phyloP scores from a whole-genome alignment of 2,888 invertebrate species.

The Phania funesta region DNA sequence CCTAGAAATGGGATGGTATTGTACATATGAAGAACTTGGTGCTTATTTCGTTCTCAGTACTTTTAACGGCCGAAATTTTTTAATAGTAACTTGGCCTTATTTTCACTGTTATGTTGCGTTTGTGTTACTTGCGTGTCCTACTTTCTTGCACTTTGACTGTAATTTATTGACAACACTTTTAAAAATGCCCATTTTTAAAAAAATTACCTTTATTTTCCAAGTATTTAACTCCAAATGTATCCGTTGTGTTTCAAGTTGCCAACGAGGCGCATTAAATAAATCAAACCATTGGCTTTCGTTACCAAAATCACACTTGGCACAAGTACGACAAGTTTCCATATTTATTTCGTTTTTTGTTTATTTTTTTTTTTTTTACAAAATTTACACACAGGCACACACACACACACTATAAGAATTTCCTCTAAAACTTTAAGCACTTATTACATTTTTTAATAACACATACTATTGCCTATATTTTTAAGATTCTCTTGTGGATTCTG shows the following conservation, averaged over 20 bases:
- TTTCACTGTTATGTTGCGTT: background rate
- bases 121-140: background rate
- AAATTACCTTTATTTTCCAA: constrained; percentile 76
- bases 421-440: background rate
- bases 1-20: no score
- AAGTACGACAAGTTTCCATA: constrained; percentile 78
- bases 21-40: no score
- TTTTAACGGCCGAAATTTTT: no score
- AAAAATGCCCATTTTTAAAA: background rate
- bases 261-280: constrained; percentile 75
- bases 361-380: background rate
- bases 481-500: constrained; percentile 42
- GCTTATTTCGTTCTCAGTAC: no score
- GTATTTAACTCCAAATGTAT: constrained; percentile 74
- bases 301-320: constrained; percentile 77
- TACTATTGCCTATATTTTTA: constrained; percentile 5
- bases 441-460: background rate
- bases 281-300: constrained; percentile 75
- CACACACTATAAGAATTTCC: background rate
- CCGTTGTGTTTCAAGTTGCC: constrained; percentile 73
- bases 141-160: background rate
- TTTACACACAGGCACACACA: background rate
- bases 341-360: background rate
- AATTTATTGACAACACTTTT: background rate
- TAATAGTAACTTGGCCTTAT: no score